These are phyloP conservation scores for Myocastor coypus DNA, from an alignment of 2,113 vertebrate genomes.

Conservation along the genomic window DNA sequence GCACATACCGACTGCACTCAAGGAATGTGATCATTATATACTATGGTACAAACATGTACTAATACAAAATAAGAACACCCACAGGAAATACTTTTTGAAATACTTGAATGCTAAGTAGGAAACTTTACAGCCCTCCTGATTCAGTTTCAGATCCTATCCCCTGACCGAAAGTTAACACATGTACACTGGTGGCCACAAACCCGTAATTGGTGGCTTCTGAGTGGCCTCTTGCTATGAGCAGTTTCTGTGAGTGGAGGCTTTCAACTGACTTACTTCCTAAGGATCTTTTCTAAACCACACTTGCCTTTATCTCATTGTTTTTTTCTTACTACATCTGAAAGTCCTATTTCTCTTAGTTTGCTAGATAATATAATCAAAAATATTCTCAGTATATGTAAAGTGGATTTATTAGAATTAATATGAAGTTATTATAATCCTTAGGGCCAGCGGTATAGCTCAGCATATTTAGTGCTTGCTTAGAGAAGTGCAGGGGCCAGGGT, in stretches of 20 bases:
- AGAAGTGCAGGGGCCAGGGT: too few relatives aligned
- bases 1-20: not conserved
- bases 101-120: not conserved
- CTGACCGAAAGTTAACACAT: not conserved
- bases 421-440: not conserved
- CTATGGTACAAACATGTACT: not conserved
- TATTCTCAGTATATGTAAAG: not conserved
- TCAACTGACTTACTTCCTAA: not conserved
- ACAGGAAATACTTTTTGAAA: not conserved
- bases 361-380: not conserved
- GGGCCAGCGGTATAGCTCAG: too few relatives aligned
- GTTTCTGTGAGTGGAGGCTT: not conserved
- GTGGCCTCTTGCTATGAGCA: not conserved
- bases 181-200: not conserved
- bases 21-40: not conserved
- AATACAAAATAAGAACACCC: not conserved
- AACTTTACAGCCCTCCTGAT: not conserved
- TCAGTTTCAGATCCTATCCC: not conserved
- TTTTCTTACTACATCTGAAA: not conserved
- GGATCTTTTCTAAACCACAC: not conserved
- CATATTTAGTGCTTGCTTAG: too few relatives aligned
- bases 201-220: not conserved
- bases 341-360: not conserved
- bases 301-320: not conserved
- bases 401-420: slow-evolving; percentile 41